Conservation (phyloP, 1,140 invertebrate species). For the Lordiphosa stackelbergi region DNA sequence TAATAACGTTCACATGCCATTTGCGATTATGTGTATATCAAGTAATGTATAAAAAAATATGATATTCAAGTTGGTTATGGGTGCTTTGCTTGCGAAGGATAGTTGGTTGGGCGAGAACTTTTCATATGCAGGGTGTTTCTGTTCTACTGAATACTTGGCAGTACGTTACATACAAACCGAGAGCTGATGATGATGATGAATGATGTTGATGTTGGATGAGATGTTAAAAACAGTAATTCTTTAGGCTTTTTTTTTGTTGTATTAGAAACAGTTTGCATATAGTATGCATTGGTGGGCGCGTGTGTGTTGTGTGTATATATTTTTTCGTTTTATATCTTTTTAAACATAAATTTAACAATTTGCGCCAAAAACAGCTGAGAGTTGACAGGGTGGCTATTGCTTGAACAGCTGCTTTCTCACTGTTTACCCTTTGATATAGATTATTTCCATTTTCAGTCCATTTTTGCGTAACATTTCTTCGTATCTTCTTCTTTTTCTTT, state of each 20-base stretch:
- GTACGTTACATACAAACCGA: slow-evolving; percentile 32
- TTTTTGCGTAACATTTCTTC: slow-evolving; percentile 40
- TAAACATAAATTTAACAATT: slow-evolving; percentile 74
- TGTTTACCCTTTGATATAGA: slow-evolving; percentile 63
- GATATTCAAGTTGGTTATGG: slow-evolving; percentile 58
- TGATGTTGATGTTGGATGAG: slow-evolving; percentile 18
- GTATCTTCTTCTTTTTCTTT: slow-evolving; percentile 22
- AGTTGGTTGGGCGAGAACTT: slow-evolving; percentile 16
- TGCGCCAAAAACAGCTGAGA: slow-evolving; percentile 62
- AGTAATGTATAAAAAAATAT: slow-evolving; percentile 46
- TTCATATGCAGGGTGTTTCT: slow-evolving; percentile 26
- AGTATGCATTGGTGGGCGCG: slow-evolving; percentile 72
- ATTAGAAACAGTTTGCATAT: slow-evolving; percentile 72
- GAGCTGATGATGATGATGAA: slow-evolving; percentile 19
- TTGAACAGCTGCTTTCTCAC: slow-evolving; percentile 24
- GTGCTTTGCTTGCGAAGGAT: slow-evolving; percentile 21
- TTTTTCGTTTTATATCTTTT: slow-evolving; percentile 39
- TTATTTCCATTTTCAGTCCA: slow-evolving; percentile 67
- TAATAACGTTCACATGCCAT: slow-evolving; percentile 60
- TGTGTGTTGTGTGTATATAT: slow-evolving; percentile 33
- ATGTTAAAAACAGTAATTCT: slow-evolving; percentile 28
- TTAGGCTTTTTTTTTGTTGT: slow-evolving; percentile 35
- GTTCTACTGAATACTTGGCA: slow-evolving; percentile 42
- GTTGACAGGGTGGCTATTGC: slow-evolving; percentile 14
- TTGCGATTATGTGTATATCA: slow-evolving; percentile 30